Evolutionary conservation across 2,888 invertebrate species (phyloP), one percentile per base, ranked within the genome.

Genomic region (Eupelmus urozonus): DNA sequence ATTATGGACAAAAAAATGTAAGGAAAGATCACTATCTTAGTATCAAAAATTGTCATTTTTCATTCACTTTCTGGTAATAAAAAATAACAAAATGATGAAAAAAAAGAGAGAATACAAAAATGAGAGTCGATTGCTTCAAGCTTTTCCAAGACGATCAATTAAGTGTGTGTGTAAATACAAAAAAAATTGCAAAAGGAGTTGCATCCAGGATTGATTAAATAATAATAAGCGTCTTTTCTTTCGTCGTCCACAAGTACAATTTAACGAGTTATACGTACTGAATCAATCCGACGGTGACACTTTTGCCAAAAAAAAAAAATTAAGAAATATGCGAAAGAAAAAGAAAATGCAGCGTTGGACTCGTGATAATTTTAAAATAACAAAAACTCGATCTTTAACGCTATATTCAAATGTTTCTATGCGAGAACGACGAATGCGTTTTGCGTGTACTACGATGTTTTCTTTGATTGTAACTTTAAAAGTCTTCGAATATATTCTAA

Each of bases 371-470:
- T 65, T 74, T 80, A 18, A 60, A 73, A 69, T 53, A 29, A 76
- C 69, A 67, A 55, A 70, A 66, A 62, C 69, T 69, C 59, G 45
- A 70, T 77, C 70, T 62, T 65, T 66, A 70, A 57, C 75, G 66
- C 74, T 78, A 65, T 72, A 72, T 40, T 78, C 55, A 74, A 83
- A 85, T 82, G 82, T 84, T 83, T 86, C 85, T 84, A 84, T 83
- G 82, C 80, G 84, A 83, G 84, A 82, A 84, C 81, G 86, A 84
- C 82, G 83, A 85, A 85, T 86, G 85, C 85, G 85, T 86, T 85
- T 87, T 86, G 85, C 83, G 85, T 85, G 84, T 85, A 86, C 83
- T 84, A 84, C 84, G 83, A 85, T 86, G 84, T 85, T 87, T 85
- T 84, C 85, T 87, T 87, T 85, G 82, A 85, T 85, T 84, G 83